Conservation (phyloP, 2,113 vertebrate genomes). For the Aspidoscelis tigris region DNA sequence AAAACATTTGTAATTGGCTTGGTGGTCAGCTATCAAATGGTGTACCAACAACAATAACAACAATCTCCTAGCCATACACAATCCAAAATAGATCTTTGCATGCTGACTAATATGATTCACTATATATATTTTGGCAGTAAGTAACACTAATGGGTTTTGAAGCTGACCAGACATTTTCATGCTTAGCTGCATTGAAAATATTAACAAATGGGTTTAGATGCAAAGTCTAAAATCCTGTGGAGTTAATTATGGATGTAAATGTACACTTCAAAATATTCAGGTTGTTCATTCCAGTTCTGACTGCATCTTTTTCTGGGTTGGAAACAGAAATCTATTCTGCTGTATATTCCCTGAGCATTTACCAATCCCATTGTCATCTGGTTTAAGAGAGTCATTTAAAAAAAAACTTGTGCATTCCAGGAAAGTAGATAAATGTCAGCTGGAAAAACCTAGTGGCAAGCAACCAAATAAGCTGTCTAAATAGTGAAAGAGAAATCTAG, state of each 20-base stretch:
- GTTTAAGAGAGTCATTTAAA: background rate
- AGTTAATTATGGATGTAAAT: conserved; percentile 45
- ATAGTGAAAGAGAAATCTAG: conserved; percentile 41
- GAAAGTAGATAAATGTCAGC: conserved; percentile 43
- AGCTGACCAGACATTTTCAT: background rate
- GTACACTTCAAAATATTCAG: conserved; percentile 38
- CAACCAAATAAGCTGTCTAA: conserved; percentile 46
- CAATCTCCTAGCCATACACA: background rate
- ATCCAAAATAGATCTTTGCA: background rate
- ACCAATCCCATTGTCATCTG: background rate
- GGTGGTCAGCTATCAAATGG: background rate
- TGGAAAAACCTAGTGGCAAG: conserved; percentile 43
- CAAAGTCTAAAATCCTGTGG: conserved; percentile 28
- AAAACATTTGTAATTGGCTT: background rate
- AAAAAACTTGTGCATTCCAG: conserved; percentile 38
- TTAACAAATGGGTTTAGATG: conserved; percentile 26
- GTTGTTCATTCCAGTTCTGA: conserved; percentile 21
- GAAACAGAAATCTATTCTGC: background rate
- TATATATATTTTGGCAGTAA: background rate
- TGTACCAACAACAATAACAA: no score
- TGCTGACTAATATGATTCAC: background rate
- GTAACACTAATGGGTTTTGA: background rate
- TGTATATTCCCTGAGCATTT: conserved; percentile 2
- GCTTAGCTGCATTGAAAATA: background rate
- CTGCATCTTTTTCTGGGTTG: no score